Base-by-base conservation (phyloP, 2,888 invertebrate genomes). In the Heliconius sara region DNA sequence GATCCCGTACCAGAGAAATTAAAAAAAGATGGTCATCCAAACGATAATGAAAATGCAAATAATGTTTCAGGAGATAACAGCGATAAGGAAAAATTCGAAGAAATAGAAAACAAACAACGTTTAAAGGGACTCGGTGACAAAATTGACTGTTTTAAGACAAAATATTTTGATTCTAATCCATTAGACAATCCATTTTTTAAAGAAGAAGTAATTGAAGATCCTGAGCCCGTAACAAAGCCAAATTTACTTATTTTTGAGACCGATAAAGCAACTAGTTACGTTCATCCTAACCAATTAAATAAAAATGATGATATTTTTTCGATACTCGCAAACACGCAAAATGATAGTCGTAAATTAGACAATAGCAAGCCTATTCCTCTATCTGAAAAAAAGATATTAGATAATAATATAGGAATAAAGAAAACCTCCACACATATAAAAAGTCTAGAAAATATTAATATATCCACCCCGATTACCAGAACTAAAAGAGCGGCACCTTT, bases 161-260 rank as follows among this genome's bases (percentile, higher is more conserved):
- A 97, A 91, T 97, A 97, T 88, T 98, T 97, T 88, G 97, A 97
- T 1, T 94, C 96, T 81, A 96, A 97, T 89, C 97, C 97, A 1
- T 90, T 97, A 78, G 97, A 97, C 84, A 97, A 96, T 91, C 97
- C 97, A 0, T 94, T 97, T 84, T 97, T 97, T 85, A 91, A 92
- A 80, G 96, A 96, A 92, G 94, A 96, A 67, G 86, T 91, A 13
- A 95, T 96, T 82, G 89, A 90, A 19, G 90, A 91, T 39, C 96
- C 96, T 1, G 92, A 95, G 85, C 95, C 95, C 60, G 88, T 95
- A 43, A 85, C 83, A 22, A 84, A 84, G 30, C 91, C 92, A 39
- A 88, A 85, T 82, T 81, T 87, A 25, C 74, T 84, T 7, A 66
- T 86, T 80, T 88, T 88, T 83, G 85, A 89, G 71, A 65, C 63